Base-by-base conservation (phyloP, 2,797 vertebrate genomes). In the Leontopithecus rosalia region DNA sequence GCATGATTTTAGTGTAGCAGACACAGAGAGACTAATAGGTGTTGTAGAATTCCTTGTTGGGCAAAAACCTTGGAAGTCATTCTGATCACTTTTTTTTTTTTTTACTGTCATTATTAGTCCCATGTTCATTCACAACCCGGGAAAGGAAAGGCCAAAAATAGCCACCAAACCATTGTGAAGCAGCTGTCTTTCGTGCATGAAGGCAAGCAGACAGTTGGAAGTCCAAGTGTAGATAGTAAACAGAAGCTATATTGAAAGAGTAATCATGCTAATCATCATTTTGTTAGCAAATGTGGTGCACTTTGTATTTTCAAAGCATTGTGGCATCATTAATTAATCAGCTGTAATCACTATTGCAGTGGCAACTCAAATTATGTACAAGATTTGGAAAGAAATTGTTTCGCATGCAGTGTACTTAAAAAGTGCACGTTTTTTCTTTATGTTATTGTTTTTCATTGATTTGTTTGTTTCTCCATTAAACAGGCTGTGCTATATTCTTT, bases 131-230 rank as follows among this genome's bases (percentile, higher is more conserved):
- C 81, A 85, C 73, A 95, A 64, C 50, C 36, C 76, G 72, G 48
- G 30, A n/a, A 96, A 84, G 91, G 75, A 97, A 95, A 97, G 55
- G 36, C 64, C 85, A 72, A 95, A 97, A 95, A 94, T 93, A 95
- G 88, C 75, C 90, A 77, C 33, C 14, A 64, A 82, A 90, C 93
- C 77, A 75, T 88, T 77, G 85, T 90, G 70, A 85, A 91, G 81
- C 93, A 97, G 97, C 97, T 97, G 96, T 87, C 92, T 80, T 67
- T 73, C 55, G 72, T 48, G 43, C 24, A 24, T 11, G 67, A 83
- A 97, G 41, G 79, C 64, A 93, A 91, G 90, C 93, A 95, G 90
- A 91, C 97, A 94, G 90, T 96, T 98, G 94, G 82, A 89, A 92
- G 82, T 94, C 85, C 91, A 96, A 96, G 79, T 17, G 14, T 55